These are phyloP conservation scores for Pachypanchax playfairii DNA, from an alignment of 2,113 vertebrate species.

Conservation along the genomic window DNA sequence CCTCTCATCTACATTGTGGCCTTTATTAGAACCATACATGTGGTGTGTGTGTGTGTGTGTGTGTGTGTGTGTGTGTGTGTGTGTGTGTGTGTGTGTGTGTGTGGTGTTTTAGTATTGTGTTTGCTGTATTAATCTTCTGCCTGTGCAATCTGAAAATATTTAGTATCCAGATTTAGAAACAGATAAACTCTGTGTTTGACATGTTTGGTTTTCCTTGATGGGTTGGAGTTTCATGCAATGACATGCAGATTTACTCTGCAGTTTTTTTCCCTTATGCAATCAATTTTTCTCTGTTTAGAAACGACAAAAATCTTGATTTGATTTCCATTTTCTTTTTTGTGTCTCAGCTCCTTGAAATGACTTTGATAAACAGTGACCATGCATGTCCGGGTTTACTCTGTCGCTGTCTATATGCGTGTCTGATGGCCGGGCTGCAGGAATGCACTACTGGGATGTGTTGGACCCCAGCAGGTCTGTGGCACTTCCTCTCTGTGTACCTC, in stretches of 20 bases:
- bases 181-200: background rate
- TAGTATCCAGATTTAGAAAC: background rate
- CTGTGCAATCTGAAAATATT: background rate
- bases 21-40: no score
- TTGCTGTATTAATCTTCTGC: background rate
- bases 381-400: slow-evolving; percentile 14
- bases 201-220: background rate
- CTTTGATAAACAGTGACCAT: background rate
- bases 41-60: background rate
- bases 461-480: slow-evolving; percentile 74
- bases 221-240: background rate
- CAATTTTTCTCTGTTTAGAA: background rate
- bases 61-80: background rate
- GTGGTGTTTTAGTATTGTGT: background rate
- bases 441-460: slow-evolving; percentile 68
- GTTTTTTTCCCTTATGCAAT: background rate
- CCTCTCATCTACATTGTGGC: no score
- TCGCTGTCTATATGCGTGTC: slow-evolving; percentile 29
- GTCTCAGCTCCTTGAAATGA: background rate
- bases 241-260: background rate
- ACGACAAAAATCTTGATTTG: background rate
- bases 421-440: slow-evolving; percentile 63
- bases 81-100: background rate
- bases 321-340: background rate
- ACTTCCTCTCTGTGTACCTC: slow-evolving; percentile 82